Conservation (phyloP, 2,888 invertebrate genomes). For the Microctonus brassicae region DNA sequence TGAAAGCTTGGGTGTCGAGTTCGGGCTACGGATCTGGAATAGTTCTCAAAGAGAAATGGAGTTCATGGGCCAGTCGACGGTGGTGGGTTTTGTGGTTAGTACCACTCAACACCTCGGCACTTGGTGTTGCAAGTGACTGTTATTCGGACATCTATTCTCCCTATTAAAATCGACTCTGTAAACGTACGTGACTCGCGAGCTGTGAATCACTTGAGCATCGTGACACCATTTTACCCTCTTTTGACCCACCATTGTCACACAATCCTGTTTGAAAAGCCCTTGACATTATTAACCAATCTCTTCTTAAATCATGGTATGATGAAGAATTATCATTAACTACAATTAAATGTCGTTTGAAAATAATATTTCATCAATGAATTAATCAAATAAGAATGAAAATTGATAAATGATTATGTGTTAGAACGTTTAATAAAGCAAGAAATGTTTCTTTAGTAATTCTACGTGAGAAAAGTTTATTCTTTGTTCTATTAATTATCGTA, state of each 20-base stretch:
- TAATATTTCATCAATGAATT: no score
- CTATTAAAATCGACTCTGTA: conserved; percentile 32
- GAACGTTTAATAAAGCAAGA: no score
- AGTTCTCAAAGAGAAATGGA: conserved; percentile 19
- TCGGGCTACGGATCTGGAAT: background rate
- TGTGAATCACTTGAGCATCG: background rate
- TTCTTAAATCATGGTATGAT: no score
- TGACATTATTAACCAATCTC: background rate
- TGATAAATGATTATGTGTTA: no score
- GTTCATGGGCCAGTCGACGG: conserved; percentile 20
- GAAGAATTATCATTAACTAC: no score
- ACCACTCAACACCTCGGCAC: conserved; percentile 26
- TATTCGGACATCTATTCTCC: conserved; percentile 34
- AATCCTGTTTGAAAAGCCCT: background rate
- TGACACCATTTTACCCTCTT: background rate
- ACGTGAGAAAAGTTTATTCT: background rate
- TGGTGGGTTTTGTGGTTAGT: conserved; percentile 30
- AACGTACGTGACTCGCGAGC: conserved; percentile 23
- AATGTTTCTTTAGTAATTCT: no score
- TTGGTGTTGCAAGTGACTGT: conserved; percentile 28
- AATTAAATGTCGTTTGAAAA: no score
- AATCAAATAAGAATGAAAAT: no score
- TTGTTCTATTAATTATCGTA: background rate
- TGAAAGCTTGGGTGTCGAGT: conserved; percentile 25
- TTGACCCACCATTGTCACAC: background rate